Conservation (phyloP, 2,113 vertebrate species). For the Pogona vitticeps region DNA sequence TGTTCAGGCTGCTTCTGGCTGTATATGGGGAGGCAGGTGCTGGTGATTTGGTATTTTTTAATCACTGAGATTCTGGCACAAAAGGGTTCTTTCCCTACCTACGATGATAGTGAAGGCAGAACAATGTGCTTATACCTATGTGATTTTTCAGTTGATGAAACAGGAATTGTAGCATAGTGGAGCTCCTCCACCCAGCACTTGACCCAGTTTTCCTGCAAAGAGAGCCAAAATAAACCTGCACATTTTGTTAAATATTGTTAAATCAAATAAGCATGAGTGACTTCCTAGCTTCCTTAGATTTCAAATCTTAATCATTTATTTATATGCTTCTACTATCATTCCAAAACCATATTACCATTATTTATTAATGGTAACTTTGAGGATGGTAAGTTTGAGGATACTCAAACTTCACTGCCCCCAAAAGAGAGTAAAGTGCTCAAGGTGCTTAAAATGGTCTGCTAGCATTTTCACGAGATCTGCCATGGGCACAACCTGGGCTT, state of each 20-base stretch:
- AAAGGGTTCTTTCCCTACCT: background rate
- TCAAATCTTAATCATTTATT: background rate
- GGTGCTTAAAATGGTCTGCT: background rate
- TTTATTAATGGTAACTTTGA: no score
- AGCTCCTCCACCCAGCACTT: background rate
- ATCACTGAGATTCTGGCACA: background rate
- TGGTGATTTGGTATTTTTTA: background rate
- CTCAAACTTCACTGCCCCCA: no score
- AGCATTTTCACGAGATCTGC: background rate
- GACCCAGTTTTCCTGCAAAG: background rate
- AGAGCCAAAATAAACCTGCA: background rate
- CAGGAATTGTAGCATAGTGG: background rate
- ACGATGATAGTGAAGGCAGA: background rate
- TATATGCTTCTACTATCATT: no score
- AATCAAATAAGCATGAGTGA: background rate
- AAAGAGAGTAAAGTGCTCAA: no score
- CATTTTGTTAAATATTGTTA: no score
- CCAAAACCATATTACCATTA: no score
- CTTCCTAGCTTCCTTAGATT: slow-evolving; percentile 2
- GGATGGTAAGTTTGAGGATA: no score
- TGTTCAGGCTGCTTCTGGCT: background rate
- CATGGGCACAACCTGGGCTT: background rate
- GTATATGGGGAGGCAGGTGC: background rate
- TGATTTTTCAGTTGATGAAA: background rate
- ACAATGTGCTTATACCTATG: background rate